These are phyloP conservation scores for Siniperca scherzeri DNA, from an alignment of 2,797 vertebrate species.

Conservation along the genomic window DNA sequence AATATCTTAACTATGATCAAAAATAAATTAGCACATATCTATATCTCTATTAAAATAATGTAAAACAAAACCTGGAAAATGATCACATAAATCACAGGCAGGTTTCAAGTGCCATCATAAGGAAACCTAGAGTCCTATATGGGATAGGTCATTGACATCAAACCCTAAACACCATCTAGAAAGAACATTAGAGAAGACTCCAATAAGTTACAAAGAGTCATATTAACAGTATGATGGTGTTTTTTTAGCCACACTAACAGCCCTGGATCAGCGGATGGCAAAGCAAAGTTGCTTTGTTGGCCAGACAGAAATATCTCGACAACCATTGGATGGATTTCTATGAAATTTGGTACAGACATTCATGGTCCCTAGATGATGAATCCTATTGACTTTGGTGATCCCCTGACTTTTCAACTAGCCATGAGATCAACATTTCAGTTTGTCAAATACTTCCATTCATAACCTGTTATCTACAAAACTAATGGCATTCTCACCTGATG, in stretches of 20 bases:
- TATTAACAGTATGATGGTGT: neutral
- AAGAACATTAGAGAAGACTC: neutral
- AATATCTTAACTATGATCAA: neutral
- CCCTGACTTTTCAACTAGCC: neutral
- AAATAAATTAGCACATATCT: neutral
- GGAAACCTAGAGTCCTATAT: neutral
- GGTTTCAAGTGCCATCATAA: neutral
- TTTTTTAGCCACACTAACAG: no score
- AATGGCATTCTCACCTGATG: neutral
- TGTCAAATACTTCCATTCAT: no score
- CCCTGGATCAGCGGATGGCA: no score
- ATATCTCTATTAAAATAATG: no score
- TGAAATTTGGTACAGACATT: neutral
- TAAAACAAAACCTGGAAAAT: neutral
- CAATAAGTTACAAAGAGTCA: neutral
- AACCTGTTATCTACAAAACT: no score
- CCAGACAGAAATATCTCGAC: neutral
- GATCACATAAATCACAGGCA: neutral
- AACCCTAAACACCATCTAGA: neutral
- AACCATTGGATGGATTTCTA: neutral
- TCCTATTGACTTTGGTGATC: neutral
- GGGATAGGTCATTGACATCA: neutral
- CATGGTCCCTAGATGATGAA: neutral
- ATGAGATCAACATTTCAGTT: neutral
- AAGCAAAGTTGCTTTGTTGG: no score